Evolutionary conservation across 2,888 invertebrate species (phyloP), one percentile per base, ranked within the genome.

Genomic region (Lasioglossum oenotherae): DNA sequence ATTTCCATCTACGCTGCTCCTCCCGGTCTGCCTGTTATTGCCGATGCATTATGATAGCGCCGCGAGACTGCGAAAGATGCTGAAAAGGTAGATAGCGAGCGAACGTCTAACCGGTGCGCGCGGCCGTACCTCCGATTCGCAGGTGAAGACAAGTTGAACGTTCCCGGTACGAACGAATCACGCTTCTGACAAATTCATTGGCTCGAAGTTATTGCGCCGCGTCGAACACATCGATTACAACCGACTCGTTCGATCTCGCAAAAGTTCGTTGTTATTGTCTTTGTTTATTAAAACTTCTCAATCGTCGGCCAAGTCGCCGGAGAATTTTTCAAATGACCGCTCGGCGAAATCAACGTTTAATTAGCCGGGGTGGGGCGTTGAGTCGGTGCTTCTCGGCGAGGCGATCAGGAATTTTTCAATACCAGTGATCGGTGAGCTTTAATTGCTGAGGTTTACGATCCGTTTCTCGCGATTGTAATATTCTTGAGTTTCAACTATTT

Each of bases 11-110:
- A 44, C 77, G 57, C 73, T 53, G 80, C 79, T 84, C 74, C 84
- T 87, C 85, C 80, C 76, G 71, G 57, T 67, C 79, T 53, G 57
- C 80, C 85, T 73, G 84, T 87, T 86, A 89, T 90, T 89, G 87
- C 84, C 78, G 84, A 88, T 89, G 78, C 86, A 87, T 87, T 85
- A 87, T 82, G 89, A 89, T 88, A 89, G 82, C 86, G 73, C 69
- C 74, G 64, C 74, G 77, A 74, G 76, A 75, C 82, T 75, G 49
- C 81, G 80, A 46, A 64, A 84, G 82, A 88, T 78, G 86, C 85
- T 71, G 67, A 81, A 79, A 73, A 72, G 81, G 53, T 83, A 78
- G 72, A 83, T 81, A 81, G 79, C 31, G 31, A 69, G 73, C 19
- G 80, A 74, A 73, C 76, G 73, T 69, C 82, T 53, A 60, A 57